Evolutionary conservation across 2,797 vertebrate genomes (phyloP), one percentile per base, ranked within the genome.

Genomic region (Sylvilagus floridanus): DNA sequence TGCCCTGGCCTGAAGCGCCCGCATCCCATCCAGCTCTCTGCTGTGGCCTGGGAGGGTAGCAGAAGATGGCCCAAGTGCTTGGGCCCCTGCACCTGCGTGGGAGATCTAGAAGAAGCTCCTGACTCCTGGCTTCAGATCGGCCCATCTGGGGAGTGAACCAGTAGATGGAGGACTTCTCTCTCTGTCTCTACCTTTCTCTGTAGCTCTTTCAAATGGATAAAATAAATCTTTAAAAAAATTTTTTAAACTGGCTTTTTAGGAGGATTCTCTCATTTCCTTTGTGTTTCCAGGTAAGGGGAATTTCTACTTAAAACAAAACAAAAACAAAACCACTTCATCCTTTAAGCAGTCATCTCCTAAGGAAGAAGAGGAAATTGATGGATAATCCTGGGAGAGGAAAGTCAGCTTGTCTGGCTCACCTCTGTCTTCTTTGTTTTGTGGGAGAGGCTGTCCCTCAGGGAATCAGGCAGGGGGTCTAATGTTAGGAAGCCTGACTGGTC

Each of bases 251-350:
- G 69, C 66, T 88, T 91, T 91, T 88, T n/a, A 78, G 37, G 60
- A 72, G n/a, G 30, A 19, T 76, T 10, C 28, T 81, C 60, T 81
- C 8, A 78, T 47, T 93, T 93, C 84, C 50, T 88, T 87, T 52
- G 30, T 4, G 42, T 57, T 89, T 93, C 76, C 19, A 69, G 30
- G 26, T 63, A 2, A n/a, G 63, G 16, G 13, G 12, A n/a, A 37
- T 65, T 88, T 81, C 37, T 50, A 30, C 16, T 66, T 76, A 75
- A 62, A 81, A 76, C 42, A 47, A 47, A 47, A 47, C 42, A 47
- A 47, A 47, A 47, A 47, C 42, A 47, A 47, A 47, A 47, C 42
- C 7, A 86, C 14, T 85, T 37, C 30, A 52, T 13, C 22, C 19
- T 35, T 8, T 32, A 81, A 68, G 28, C 47, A 88, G 82, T 79